A percentile compares a stretch with the other conserved stretches of the same genome.
Conservation (phyloP, 2,888 invertebrate species). For the Arrhopalites spinosus region DNA sequence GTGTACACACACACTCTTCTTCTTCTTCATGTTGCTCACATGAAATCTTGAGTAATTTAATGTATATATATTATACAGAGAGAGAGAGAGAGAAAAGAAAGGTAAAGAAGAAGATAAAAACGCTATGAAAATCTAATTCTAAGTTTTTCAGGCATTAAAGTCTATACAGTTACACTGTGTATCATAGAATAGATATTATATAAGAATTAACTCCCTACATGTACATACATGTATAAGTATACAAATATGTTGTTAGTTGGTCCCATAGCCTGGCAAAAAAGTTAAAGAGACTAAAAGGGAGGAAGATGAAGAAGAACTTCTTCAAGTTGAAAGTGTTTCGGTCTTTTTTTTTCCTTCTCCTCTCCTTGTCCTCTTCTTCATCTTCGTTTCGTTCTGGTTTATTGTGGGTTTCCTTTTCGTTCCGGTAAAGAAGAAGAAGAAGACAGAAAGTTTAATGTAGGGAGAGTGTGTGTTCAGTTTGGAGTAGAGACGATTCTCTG, state of each 20-base stretch:
- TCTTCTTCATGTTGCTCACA: not conserved
- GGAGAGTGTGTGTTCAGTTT: too few species aligned
- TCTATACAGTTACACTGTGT: not conserved
- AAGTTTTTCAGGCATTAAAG: not conserved
- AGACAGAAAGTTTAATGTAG: too few species aligned
- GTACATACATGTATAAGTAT: too few species aligned
- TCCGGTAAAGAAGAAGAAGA: not conserved
- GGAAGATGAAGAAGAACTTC: not conserved
- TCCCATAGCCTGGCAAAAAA: too few species aligned
- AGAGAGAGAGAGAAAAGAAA: not conserved
- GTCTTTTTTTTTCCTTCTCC: not conserved
- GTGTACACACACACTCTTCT: not conserved
- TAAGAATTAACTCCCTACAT: too few species aligned
- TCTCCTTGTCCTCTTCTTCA: not conserved
- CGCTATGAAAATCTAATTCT: not conserved
- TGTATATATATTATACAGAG: not conserved
- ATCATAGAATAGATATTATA: too few species aligned
- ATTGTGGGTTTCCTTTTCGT: constrained; percentile 7
- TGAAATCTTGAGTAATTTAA: constrained; percentile 1
- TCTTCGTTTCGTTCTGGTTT: constrained; percentile 7
- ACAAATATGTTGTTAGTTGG: too few species aligned
- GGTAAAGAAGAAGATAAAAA: not conserved
- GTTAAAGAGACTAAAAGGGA: not conserved
- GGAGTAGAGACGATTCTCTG: too few species aligned
- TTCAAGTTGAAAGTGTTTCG: constrained; percentile 6